Evolutionary conservation across 1,140 invertebrate species (phyloP), one percentile per base, ranked within the genome.

Genomic region (Bursaphelenchus mucronatus): DNA sequence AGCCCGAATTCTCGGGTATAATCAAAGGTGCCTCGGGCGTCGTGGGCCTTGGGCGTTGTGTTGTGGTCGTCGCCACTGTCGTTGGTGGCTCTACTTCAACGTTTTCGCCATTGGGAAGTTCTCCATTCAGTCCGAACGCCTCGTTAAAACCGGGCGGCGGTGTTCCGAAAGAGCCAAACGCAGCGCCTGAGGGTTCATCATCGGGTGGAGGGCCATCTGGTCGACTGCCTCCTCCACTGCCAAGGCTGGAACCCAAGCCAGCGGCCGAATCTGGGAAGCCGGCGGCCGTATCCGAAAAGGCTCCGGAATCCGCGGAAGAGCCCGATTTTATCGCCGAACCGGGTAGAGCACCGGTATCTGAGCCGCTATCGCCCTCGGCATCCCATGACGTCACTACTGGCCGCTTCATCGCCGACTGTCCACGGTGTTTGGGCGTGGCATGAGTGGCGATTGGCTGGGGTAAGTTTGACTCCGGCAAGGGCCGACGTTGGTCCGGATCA

Each of bases 1-100:
- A 71, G 44, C 78, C 78, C 19, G 79, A 81, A 61, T 80, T 80
- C 53, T 77, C 75, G 41, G 78, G 79, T 51, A 80, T 80, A 9
- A 77, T 64, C 57, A 80, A 54, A 30, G 66, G 58, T 30, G 58
- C 68, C 47, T 70, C 64, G 17, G 71, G 74, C 10, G 61, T 62
- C 43, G 62, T 46, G 9, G 54, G 67, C 5, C 54, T 21, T 15
- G 58, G 52, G n/a, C 61, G 43, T 15, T 43, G 44, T 8, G 69
- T 53, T 8, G 69, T 52, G 9, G 30, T 43, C 4, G 63, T 13
- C 3, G 63, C 53, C 1, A 43, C 19, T n/a, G 39, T 41, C 1
- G 13, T 59, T 43, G 57, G 49, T 50, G 39, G 15, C 64, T 21
- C 52, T 13, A 46, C 13, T n/a, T 55, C 61, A 55, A 63, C 11